Conservation (phyloP, 2,797 vertebrate species). For the Naso thynnoides region DNA sequence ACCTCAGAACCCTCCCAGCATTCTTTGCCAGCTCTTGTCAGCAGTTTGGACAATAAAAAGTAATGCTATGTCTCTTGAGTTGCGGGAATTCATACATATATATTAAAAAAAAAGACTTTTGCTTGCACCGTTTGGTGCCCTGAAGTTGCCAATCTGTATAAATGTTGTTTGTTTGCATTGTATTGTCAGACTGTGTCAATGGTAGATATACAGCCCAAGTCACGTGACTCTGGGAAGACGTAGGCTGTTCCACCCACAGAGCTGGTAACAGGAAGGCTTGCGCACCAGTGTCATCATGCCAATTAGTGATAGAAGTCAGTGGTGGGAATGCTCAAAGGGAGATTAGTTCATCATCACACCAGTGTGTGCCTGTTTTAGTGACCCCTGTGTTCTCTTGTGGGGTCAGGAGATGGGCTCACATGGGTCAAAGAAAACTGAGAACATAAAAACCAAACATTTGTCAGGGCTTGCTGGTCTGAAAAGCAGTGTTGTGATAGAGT, state of each 20-base stretch:
- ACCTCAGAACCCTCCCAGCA: slow-evolving; percentile 90
- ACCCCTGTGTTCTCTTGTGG: slow-evolving; percentile 68
- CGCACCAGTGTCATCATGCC: slow-evolving; percentile 94
- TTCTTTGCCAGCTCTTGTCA: slow-evolving; percentile 92
- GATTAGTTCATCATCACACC: slow-evolving; percentile 91
- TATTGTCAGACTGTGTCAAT: slow-evolving; percentile 97
- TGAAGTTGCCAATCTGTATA: slow-evolving; percentile 98
- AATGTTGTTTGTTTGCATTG: slow-evolving; percentile 90
- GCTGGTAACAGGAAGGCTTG: slow-evolving; percentile 79
- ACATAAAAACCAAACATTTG: slow-evolving; percentile 77
- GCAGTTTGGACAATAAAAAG: slow-evolving; percentile 93
- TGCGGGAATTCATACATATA: slow-evolving; percentile 80
- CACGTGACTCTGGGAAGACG: slow-evolving; percentile 87
- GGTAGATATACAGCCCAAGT: slow-evolving; percentile 89
- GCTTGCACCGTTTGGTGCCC: slow-evolving; percentile 93
- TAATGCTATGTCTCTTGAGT: slow-evolving; percentile 83
- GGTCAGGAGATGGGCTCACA: slow-evolving; percentile 45
- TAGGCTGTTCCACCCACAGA: slow-evolving; percentile 62
- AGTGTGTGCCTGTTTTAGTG: slow-evolving; percentile 97
- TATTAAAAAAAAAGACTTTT: slow-evolving; percentile 80
- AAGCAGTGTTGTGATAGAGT: slow-evolving; percentile 78
- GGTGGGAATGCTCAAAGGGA: slow-evolving; percentile 85
- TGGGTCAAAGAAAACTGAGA: slow-evolving; percentile 74
- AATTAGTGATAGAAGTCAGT: slow-evolving; percentile 93
- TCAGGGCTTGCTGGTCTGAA: slow-evolving; percentile 67